phyloP scores from a whole-genome alignment of 2,888 invertebrate species.

The Apantesis nais region DNA sequence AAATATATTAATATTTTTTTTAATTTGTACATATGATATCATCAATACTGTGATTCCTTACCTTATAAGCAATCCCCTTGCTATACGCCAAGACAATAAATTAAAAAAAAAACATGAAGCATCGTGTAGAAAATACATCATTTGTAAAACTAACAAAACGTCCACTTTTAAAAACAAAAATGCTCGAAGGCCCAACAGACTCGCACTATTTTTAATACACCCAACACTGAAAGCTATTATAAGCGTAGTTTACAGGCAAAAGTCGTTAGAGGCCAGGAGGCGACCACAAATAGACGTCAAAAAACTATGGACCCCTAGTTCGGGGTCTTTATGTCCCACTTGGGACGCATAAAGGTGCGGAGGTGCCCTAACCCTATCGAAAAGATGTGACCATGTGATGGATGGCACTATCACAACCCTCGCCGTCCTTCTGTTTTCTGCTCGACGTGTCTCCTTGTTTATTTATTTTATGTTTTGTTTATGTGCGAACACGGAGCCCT shows the following conservation, averaged over 20 bases:
- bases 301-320: slow-evolving; percentile 79
- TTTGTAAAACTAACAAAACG: background rate
- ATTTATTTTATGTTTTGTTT: slow-evolving; percentile 81
- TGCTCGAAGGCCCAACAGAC: slow-evolving; percentile 29
- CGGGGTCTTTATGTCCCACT: slow-evolving; percentile 79
- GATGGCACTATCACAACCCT: slow-evolving; percentile 81
- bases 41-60: background rate
- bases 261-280: slow-evolving; percentile 76
- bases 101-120: background rate
- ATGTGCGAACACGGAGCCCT: slow-evolving; percentile 70
- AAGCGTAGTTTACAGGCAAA: slow-evolving; percentile 59
- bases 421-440: slow-evolving; percentile 73
- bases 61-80: background rate
- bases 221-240: slow-evolving; percentile 41
- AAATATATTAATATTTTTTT: no score
- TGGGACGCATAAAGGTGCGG: slow-evolving; percentile 84
- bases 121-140: background rate
- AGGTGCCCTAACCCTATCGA: slow-evolving; percentile 85
- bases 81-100: background rate
- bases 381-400: slow-evolving; percentile 82
- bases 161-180: slow-evolving; percentile 11
- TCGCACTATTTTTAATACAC: slow-evolving; percentile 38
- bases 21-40: background rate
- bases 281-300: slow-evolving; percentile 85
- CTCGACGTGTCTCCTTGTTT: slow-evolving; percentile 72